phyloP scores from a whole-genome alignment of 1,140 invertebrate species.

The Pogonognathellus flavescens region DNA sequence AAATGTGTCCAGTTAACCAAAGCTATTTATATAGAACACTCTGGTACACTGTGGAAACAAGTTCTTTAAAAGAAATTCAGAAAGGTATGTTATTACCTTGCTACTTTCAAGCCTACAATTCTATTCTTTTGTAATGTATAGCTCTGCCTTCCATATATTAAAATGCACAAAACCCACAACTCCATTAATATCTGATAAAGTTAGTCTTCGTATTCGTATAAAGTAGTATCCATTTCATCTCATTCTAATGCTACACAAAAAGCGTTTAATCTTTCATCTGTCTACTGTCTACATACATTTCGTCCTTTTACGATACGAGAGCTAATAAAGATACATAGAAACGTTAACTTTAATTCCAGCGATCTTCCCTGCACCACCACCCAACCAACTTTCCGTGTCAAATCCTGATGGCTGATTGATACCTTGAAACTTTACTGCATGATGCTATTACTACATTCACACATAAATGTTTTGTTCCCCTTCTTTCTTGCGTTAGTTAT shows the following conservation, averaged over 20 bases:
- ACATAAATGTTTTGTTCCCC: constrained; percentile 12
- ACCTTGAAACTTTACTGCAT: not conserved
- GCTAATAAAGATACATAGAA: constrained; percentile 3
- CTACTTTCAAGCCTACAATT: no score
- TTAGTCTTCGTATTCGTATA: no score
- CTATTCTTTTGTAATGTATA: no score
- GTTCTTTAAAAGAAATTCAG: no score
- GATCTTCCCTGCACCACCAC: not conserved
- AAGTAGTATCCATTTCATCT: not conserved
- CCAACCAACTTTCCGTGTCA: not conserved
- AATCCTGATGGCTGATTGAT: constrained; percentile 9
- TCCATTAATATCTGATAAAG: no score
- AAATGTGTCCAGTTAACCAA: no score
- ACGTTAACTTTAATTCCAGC: not conserved
- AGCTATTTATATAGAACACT: no score
- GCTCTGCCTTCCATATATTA: no score
- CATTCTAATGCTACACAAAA: not conserved
- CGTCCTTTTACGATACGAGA: not conserved
- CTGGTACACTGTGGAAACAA: no score
- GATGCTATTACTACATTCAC: constrained; percentile 3
- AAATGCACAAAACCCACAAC: no score
- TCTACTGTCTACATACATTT: no score
- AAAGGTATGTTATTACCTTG: no score
- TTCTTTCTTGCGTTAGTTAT: not conserved
- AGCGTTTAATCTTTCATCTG: not conserved